phyloP scores from a whole-genome alignment of 2,113 vertebrate genomes.

The Melanerpes aurifrons region DNA sequence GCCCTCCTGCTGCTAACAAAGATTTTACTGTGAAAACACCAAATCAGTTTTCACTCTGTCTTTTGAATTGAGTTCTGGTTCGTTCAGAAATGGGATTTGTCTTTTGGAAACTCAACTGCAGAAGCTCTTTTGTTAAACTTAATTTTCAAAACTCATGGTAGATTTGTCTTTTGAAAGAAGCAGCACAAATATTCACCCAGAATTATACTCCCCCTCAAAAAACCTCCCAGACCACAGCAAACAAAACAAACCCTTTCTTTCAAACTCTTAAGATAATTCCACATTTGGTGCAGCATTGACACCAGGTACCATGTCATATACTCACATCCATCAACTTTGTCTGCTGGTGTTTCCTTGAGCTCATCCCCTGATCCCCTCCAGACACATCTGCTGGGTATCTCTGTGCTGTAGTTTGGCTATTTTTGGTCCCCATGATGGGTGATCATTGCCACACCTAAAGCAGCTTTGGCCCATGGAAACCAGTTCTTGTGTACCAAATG shows the following conservation, averaged over 20 bases:
- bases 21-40: neutral
- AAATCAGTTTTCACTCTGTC: neutral
- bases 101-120: neutral
- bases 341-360: neutral
- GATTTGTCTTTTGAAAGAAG: neutral
- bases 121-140: neutral
- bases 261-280: neutral
- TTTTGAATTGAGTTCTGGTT: constrained; percentile 2
- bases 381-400: neutral
- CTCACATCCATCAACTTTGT: neutral
- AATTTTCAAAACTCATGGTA: neutral
- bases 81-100: neutral
- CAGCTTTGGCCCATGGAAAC: neutral
- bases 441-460: neutral
- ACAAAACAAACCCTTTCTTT: neutral
- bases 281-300: neutral
- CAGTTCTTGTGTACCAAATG: neutral
- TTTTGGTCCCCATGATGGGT: neutral
- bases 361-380: neutral
- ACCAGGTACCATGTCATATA: neutral
- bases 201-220: neutral
- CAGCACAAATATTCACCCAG: neutral
- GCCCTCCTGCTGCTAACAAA: neutral
- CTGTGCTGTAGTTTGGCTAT: neutral
- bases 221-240: too few species aligned